Conservation (phyloP, 2,888 invertebrate genomes). For the Mylabris sibirica region DNA sequence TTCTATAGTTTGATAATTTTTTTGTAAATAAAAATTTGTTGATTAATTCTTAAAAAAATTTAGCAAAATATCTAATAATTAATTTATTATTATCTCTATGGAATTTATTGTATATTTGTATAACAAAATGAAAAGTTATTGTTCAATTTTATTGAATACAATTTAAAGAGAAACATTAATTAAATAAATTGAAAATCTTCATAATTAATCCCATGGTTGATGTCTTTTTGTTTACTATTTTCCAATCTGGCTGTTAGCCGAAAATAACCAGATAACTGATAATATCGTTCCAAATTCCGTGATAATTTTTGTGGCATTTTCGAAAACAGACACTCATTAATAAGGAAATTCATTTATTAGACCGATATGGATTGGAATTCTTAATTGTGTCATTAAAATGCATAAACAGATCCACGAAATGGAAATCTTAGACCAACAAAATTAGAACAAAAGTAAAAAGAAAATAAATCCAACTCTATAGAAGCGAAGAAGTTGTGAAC, state of each 20-base stretch:
- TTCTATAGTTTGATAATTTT: not conserved
- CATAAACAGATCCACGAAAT: not conserved
- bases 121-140: not conserved
- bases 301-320: constrained; percentile 21
- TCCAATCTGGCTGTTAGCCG: constrained; percentile 19
- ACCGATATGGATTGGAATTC: not conserved
- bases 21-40: constrained; percentile 14
- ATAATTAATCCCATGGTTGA: not conserved
- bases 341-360: constrained; percentile 15
- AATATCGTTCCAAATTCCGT: constrained; percentile 13
- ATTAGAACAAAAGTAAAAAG: not conserved
- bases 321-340: constrained; percentile 18
- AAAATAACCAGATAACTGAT: constrained; percentile 20
- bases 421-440: not conserved
- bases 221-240: not conserved
- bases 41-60: not conserved
- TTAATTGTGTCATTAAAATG: constrained; percentile 5
- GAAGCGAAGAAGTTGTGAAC: not conserved
- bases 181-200: not conserved
- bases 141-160: not conserved
- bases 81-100: not conserved
- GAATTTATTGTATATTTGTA: constrained; percentile 16
- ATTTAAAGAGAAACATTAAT: not conserved
- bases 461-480: not conserved
- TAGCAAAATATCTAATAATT: not conserved